Conservation (phyloP, 2,888 invertebrate species). For the Stenotaenia linearis region DNA sequence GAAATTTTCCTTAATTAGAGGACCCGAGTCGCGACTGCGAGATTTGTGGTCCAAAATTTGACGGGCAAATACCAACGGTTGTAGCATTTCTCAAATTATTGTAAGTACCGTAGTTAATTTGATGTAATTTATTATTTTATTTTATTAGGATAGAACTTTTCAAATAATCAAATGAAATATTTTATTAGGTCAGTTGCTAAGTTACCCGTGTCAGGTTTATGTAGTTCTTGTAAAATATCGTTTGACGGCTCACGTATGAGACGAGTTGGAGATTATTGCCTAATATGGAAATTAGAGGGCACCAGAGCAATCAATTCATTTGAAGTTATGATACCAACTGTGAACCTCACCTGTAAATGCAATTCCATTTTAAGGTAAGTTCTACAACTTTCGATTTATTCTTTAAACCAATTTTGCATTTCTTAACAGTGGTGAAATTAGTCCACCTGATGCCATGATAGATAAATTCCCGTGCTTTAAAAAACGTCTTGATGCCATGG, state of each 20-base stretch:
- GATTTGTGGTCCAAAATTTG: neutral
- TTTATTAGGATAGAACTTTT: too few species aligned
- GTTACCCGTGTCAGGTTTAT: neutral
- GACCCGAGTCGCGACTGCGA: neutral
- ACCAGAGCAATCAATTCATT: neutral
- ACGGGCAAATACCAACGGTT: neutral
- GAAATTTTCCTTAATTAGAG: neutral
- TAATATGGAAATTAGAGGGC: neutral
- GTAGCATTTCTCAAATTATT: neutral
- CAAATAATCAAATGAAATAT: too few species aligned
- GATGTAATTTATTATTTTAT: neutral
- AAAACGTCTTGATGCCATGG: neutral
- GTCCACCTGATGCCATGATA: neutral
- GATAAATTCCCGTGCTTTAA: neutral
- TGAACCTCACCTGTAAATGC: neutral
- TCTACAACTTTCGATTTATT: neutral
- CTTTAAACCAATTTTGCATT: neutral
- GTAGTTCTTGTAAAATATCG: neutral
- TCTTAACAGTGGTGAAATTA: neutral
- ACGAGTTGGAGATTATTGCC: neutral
- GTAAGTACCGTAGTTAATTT: neutral
- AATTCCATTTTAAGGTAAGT: neutral
- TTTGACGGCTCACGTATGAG: neutral
- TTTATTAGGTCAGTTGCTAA: neutral
- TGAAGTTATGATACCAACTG: neutral